Evolutionary conservation across 2,797 vertebrate genomes (phyloP), one percentile per base, ranked within the genome.

Genomic region (Pipistrellus pygmaeus): DNA sequence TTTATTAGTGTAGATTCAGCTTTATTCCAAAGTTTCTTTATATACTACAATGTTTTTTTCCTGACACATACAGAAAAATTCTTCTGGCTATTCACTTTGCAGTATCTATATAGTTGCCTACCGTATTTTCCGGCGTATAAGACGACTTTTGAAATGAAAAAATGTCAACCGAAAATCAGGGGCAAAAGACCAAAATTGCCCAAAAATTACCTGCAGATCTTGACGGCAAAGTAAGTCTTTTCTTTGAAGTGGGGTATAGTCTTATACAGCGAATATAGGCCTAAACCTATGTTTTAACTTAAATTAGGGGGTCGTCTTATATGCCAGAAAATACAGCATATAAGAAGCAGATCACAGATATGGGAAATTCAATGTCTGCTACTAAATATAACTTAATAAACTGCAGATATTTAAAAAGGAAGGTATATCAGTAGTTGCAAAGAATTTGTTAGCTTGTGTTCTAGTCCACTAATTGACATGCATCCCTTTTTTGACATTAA

Each of bases 1-100:
- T 53, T 55, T 55, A 55, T 55, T 55, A 55, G 20, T 55, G 20
- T 55, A 55, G 53, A 55, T 30, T 81, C 10, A 86, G 25, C 13
- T 78, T 80, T 73, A 64, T 77, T 84, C 15, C 60, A 60, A 93
- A 73, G 25, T 23, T 85, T 82, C 38, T 64, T 84, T 88, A 71
- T 53, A 48, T 72, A 57, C 14, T 35, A 32, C n/a, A 68, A 9
- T 38, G 57, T 44, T 89, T 44, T 89, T 77, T 62, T 46, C 20
- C 3, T 89, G 41, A 8, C 21, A 93, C 35, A 69, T 9, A 75
- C 20, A 88, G 23, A 83, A 38, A 38, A 71, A 66, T 76, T 75
- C 41, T 76, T 84, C 23, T 10, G 55, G 51, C 15, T 71, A 53
- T 41, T 78, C 41, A 66, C 18, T 88, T 75, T 57, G 32, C 7